Conservation (phyloP, 2,797 vertebrate species). For the Momotus momota region DNA sequence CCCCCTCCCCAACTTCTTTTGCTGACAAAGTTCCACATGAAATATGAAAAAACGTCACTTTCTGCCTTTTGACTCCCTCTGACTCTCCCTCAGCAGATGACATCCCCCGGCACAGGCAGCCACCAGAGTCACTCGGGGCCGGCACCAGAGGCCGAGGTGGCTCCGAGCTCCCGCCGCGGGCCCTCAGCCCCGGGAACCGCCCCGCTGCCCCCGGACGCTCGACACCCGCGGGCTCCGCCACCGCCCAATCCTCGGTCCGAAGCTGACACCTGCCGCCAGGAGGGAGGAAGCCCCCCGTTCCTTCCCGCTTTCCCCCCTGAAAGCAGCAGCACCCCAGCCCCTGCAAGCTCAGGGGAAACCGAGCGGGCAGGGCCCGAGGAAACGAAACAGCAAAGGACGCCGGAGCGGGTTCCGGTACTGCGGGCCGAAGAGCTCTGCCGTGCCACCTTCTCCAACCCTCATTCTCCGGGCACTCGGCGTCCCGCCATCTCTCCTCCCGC, state of each 20-base stretch:
- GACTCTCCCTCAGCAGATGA: not conserved
- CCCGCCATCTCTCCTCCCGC: not conserved
- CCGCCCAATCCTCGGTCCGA: too few species aligned
- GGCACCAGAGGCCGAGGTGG: not conserved
- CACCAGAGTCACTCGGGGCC: not conserved
- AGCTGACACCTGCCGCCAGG: not conserved
- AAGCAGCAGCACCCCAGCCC: not conserved
- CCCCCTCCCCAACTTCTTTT: not conserved
- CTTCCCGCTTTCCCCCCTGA: too few species aligned
- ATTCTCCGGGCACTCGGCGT: not conserved
- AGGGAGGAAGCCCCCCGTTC: too few species aligned
- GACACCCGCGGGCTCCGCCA: not conserved
- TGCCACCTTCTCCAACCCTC: not conserved
- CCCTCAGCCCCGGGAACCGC: not conserved
- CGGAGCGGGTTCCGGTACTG: not conserved
- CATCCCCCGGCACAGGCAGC: fast-evolving
- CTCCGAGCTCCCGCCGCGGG: too few species aligned
- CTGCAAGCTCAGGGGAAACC: fast-evolving
- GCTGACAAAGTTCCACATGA: not conserved
- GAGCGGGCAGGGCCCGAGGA: not conserved
- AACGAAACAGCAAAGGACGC: not conserved
- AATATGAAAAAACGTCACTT: fast-evolving
- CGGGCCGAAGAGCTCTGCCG: not conserved
- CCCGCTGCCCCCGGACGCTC: not conserved
- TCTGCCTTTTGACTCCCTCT: too few species aligned